Evolutionary conservation across 2,797 vertebrate species (phyloP).

Genomic region (Artibeus lituratus): DNA sequence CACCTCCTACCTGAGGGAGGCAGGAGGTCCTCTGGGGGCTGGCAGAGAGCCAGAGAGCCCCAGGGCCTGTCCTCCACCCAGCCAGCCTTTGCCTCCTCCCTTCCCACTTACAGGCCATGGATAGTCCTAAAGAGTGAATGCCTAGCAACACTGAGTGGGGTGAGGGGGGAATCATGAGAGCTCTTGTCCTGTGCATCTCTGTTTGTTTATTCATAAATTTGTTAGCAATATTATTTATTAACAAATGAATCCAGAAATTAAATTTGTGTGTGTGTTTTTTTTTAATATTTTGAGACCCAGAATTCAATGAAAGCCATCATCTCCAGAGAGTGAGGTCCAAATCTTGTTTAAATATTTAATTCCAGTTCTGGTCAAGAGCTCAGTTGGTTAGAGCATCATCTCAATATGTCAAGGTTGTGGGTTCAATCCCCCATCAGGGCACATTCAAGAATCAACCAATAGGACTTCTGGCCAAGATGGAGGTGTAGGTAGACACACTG

Average conservation of each 20-base stretch:
- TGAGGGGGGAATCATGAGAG: accelerated
- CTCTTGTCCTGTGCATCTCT: background rate
- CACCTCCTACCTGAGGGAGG: background rate
- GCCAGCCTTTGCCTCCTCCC: background rate
- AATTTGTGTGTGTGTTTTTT: background rate
- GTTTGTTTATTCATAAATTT: background rate
- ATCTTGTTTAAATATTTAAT: background rate
- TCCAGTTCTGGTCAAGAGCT: background rate
- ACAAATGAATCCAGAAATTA: background rate
- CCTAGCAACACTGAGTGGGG: background rate
- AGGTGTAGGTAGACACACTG: no score
- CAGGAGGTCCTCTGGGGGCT: background rate
- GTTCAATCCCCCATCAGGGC: background rate
- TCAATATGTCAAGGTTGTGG: background rate
- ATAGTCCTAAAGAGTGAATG: background rate
- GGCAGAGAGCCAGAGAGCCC: background rate
- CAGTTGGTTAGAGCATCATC: no score
- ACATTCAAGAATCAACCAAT: background rate
- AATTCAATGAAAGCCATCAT: background rate
- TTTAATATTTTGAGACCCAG: background rate
- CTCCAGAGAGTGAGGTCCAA: background rate
- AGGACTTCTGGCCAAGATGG: no score
- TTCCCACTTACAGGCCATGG: background rate
- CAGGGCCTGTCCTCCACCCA: background rate
- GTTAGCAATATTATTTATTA: background rate